A percentile compares a stretch with the other conserved stretches of the same genome.
These are phyloP conservation scores for Dermochelys coriacea DNA, from an alignment of 2,797 vertebrate species.

Conservation along the genomic window DNA sequence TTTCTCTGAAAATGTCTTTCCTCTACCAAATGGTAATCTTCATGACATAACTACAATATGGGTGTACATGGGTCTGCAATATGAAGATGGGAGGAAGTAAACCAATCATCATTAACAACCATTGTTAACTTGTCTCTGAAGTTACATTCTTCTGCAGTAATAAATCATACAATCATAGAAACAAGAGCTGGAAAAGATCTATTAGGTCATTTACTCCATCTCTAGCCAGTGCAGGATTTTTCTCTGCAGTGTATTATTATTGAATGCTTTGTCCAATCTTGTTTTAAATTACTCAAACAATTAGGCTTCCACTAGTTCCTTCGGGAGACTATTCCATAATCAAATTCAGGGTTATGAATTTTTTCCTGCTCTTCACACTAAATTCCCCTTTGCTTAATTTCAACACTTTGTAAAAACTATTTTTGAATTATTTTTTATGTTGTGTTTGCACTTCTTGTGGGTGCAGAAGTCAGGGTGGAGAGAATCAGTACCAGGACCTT, in stretches of 20 bases:
- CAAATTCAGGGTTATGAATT: slow-evolving; percentile 9
- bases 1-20: neutral
- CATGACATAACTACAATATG: neutral
- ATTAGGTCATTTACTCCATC: slow-evolving; percentile 51
- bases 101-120: slow-evolving; percentile 19
- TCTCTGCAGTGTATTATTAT: slow-evolving; percentile 50
- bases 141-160: slow-evolving; percentile 32
- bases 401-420: neutral
- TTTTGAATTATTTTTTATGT: neutral
- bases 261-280: slow-evolving; percentile 41
- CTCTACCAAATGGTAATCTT: neutral
- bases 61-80: neutral
- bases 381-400: slow-evolving; percentile 1
- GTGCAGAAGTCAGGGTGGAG: neutral
- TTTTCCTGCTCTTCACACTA: slow-evolving; percentile 24
- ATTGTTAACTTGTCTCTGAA: neutral
- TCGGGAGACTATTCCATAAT: slow-evolving; percentile 16
- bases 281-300: slow-evolving; percentile 67
- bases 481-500: neutral
- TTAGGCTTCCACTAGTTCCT: slow-evolving; percentile 50
- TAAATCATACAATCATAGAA: slow-evolving; percentile 31
- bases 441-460: neutral
- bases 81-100: slow-evolving; percentile 22
- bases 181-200: slow-evolving; percentile 26
- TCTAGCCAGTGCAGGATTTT: slow-evolving; percentile 55